Evolutionary conservation across 2,113 vertebrate species (phyloP).

Genomic region (Sceloporus tristichus): DNA sequence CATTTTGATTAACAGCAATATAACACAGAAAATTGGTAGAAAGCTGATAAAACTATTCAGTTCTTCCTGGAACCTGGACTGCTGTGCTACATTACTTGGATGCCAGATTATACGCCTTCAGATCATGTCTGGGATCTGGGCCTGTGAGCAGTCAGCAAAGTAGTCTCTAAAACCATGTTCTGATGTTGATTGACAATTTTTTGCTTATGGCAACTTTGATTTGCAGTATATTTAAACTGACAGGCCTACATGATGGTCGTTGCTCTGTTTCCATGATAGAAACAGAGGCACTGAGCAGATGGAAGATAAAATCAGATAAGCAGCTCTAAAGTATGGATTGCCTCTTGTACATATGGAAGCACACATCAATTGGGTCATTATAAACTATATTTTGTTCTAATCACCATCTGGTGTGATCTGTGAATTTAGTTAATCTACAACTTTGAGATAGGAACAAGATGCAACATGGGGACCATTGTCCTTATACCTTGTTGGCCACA

Average conservation of each 20-base stretch:
- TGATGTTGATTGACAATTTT: no score
- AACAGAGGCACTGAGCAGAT: not conserved
- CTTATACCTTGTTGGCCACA: no score
- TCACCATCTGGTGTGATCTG: not conserved
- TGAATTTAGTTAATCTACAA: not conserved
- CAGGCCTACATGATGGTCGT: not conserved
- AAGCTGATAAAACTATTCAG: no score
- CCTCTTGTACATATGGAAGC: not conserved
- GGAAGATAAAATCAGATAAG: no score
- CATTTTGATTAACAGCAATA: not conserved
- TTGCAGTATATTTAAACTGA: no score
- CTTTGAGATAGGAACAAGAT: not conserved
- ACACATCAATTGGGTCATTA: not conserved
- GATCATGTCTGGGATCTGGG: no score
- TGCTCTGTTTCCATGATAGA: not conserved
- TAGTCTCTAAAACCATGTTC: no score
- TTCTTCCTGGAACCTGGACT: no score
- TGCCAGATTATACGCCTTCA: no score
- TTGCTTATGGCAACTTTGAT: no score
- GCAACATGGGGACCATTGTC: not conserved
- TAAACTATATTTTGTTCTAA: not conserved
- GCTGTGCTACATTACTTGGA: no score
- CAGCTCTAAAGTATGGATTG: not conserved
- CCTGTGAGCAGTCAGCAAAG: no score
- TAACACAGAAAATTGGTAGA: not conserved